phyloP scores from a whole-genome alignment of 2,113 vertebrate species.

The Jaculus jaculus region DNA sequence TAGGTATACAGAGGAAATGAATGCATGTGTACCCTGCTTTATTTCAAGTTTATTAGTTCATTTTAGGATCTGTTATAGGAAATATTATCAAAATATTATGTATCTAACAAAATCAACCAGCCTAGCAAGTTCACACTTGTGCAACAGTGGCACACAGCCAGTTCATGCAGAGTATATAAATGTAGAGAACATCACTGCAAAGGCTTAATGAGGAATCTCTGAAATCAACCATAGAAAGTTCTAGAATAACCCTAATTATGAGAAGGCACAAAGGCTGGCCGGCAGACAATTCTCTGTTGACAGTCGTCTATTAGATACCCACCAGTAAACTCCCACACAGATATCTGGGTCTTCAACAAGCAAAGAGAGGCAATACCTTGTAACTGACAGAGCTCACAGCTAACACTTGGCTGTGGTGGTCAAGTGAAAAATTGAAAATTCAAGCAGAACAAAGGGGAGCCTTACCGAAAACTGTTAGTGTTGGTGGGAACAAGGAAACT shows the following conservation, averaged over 20 bases:
- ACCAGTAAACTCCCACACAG: background rate
- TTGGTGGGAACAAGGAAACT: background rate
- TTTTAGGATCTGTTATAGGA: background rate
- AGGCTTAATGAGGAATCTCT: background rate
- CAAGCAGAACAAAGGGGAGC: background rate
- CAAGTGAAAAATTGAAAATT: background rate
- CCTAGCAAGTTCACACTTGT: too few species aligned
- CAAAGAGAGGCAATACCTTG: background rate
- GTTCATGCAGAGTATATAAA: too few species aligned
- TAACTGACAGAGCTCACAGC: background rate
- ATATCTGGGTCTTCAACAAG: background rate
- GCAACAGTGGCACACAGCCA: too few species aligned
- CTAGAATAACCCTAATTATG: background rate
- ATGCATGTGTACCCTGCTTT: background rate
- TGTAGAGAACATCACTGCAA: background rate
- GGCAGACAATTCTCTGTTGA: rapidly evolving
- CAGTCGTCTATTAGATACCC: background rate
- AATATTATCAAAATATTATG: background rate
- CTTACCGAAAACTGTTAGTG: background rate
- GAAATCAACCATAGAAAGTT: background rate
- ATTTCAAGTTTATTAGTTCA: background rate
- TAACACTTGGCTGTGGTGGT: background rate
- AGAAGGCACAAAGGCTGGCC: background rate
- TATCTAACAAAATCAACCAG: too few species aligned
- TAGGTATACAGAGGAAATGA: background rate